These are phyloP conservation scores for Leptothorax acervorum DNA, from an alignment of 2,888 invertebrate species.

Conservation along the genomic window DNA sequence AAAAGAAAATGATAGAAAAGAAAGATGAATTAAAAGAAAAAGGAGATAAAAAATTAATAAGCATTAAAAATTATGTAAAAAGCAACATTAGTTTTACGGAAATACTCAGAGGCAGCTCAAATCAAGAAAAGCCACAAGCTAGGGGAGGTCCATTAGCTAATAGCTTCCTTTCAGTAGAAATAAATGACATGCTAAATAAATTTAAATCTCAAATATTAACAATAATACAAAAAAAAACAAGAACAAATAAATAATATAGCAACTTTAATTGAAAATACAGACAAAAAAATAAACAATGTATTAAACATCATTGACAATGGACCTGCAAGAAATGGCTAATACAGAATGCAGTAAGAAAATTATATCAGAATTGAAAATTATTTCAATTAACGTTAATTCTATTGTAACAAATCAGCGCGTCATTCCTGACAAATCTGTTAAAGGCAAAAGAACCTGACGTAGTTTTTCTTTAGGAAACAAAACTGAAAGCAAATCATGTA, in stretches of 20 bases:
- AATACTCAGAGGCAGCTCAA: background rate
- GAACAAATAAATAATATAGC: background rate
- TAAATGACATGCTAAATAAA: background rate
- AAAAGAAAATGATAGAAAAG: background rate
- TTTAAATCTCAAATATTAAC: background rate
- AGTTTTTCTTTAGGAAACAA: background rate
- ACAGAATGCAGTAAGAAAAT: background rate
- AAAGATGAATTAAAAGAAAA: background rate
- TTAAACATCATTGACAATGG: background rate
- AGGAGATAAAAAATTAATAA: background rate
- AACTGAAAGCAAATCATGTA: background rate
- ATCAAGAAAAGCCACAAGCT: background rate
- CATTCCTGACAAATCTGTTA: background rate
- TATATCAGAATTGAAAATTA: background rate
- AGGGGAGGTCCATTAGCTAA: background rate
- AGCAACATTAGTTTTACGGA: background rate
- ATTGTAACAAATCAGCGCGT: background rate
- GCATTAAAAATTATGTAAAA: background rate
- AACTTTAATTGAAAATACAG: background rate
- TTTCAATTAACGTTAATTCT: constrained; percentile 13
- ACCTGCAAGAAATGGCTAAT: background rate
- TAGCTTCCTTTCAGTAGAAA: background rate
- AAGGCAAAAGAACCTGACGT: background rate
- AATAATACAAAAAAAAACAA: background rate
- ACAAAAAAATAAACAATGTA: background rate